These are phyloP conservation scores for Idris sp. DNA, from an alignment of 1,140 invertebrate genomes.

Conservation along the genomic window DNA sequence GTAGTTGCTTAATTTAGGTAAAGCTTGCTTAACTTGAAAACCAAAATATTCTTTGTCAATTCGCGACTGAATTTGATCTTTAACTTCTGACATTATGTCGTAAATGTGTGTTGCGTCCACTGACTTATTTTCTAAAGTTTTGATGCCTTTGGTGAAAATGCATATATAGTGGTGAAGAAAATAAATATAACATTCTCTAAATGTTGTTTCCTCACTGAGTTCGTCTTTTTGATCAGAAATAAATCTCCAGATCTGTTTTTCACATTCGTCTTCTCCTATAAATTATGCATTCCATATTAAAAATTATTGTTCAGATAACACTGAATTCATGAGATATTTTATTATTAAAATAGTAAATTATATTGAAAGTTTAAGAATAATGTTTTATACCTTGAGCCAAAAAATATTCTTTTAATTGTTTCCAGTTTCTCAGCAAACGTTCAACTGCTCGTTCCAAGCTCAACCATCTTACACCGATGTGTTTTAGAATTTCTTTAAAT, in stretches of 20 bases:
- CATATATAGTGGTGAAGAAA: constrained; percentile 40
- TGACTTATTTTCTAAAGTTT: constrained; percentile 6
- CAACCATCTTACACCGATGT: too few relatives aligned
- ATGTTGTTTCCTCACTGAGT: constrained; percentile 4
- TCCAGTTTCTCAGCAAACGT: too few relatives aligned
- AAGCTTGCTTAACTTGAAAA: constrained; percentile 3
- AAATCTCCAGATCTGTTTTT: constrained; percentile 35
- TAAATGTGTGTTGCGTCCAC: constrained; percentile 5
- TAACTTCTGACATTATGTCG: constrained; percentile 10
- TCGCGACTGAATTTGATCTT: neutral
- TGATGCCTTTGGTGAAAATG: constrained; percentile 3
- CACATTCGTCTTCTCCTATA: constrained; percentile 35
- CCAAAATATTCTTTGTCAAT: constrained; percentile 20
- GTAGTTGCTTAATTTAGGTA: constrained; percentile 7
- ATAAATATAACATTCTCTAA: constrained; percentile 39
- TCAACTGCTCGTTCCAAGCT: too few relatives aligned
- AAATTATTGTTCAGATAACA: too few relatives aligned
- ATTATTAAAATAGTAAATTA: too few relatives aligned
- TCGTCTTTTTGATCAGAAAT: constrained; percentile 23
- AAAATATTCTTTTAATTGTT: too few relatives aligned
- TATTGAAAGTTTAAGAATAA: too few relatives aligned
- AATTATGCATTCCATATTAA: too few relatives aligned
- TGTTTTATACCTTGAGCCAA: too few relatives aligned
- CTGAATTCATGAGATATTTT: too few relatives aligned
- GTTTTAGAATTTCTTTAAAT: too few relatives aligned